phyloP scores from a whole-genome alignment of 2,113 vertebrate species.

The Lagopus leucura region DNA sequence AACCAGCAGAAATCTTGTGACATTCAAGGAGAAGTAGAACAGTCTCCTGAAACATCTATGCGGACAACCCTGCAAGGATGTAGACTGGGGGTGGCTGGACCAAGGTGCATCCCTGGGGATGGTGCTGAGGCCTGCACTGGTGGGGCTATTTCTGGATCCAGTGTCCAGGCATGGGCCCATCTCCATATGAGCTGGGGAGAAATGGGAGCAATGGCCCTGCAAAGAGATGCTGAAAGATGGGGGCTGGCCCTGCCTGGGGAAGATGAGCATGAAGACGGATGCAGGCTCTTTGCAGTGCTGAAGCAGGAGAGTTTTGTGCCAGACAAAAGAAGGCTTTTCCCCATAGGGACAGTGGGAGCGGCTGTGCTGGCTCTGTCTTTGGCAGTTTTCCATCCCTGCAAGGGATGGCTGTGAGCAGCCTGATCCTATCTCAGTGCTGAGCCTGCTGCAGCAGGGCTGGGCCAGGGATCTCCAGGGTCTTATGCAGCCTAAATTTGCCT shows the following conservation, averaged over 20 bases:
- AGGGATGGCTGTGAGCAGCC: background rate
- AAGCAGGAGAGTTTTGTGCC: background rate
- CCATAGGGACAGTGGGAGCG: background rate
- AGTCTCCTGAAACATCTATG: background rate
- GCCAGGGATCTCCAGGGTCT: background rate
- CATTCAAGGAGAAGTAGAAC: background rate
- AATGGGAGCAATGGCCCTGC: background rate
- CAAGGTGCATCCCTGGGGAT: background rate
- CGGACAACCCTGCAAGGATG: background rate
- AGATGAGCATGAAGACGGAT: background rate
- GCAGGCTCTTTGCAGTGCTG: background rate
- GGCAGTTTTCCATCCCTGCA: background rate
- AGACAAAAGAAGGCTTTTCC: background rate
- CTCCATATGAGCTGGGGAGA: background rate
- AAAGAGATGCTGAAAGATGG: background rate
- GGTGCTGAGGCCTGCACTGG: fast-evolving
- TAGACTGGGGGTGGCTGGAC: fast-evolving
- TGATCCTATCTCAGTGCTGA: background rate
- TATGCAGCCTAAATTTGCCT: background rate
- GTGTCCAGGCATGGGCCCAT: background rate
- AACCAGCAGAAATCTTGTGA: background rate
- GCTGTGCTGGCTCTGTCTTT: background rate
- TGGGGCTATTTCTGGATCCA: fast-evolving
- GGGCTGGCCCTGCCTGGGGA: background rate
- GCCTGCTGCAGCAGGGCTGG: background rate